Evolutionary conservation across 92 coral and sea anemone genomes (phyloP), one percentile per base, ranked within the genome.

Genomic region (Heliopora coerulea): DNA sequence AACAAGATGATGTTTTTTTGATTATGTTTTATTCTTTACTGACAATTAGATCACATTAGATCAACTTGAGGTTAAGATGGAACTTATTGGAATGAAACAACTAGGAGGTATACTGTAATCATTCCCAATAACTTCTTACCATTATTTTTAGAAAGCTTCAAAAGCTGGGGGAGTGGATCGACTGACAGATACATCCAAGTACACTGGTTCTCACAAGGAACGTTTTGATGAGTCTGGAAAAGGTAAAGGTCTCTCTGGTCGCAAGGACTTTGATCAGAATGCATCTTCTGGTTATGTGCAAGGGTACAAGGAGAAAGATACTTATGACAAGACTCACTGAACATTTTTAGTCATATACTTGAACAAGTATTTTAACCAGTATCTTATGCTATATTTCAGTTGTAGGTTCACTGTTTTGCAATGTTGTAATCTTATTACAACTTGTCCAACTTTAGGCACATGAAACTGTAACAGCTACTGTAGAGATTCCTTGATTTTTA

Each of bases 151-250:
- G 97, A 92, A 92, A 92, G 80, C 83, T 56, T 79, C 78, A 26
- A 92, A 89, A 69, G 79, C 91, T 13, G 97, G 97, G 2, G 97
- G 84, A 1, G 97, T 92, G 11, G 96, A 87, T 69, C 85, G 97
- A 27, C 80, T 93, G 48, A 93, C 98, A 28, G 98, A 93, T 59
- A 83, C 98, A 30, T 85, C 91, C 62, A 83, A 87, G 62, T 93
- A 93, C 79, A 93, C 98, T 54, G 98, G 98, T 25, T 87, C 96
- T 12, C 98, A 93, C 80, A 93, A 93, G 80, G 98, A 93, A 56
- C 85, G 98, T 48, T 93, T 93, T 82, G 98, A 93, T 68, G 96
- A 87, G 1, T 21, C 86, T 19, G 98, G 98, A 34, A 89, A 93
- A 56, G 98, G 98, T 11, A 93, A 89, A 70, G 98, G 98, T 6